Conservation (phyloP, 1,140 invertebrate genomes). For the Cheumatopsyche charites region DNA sequence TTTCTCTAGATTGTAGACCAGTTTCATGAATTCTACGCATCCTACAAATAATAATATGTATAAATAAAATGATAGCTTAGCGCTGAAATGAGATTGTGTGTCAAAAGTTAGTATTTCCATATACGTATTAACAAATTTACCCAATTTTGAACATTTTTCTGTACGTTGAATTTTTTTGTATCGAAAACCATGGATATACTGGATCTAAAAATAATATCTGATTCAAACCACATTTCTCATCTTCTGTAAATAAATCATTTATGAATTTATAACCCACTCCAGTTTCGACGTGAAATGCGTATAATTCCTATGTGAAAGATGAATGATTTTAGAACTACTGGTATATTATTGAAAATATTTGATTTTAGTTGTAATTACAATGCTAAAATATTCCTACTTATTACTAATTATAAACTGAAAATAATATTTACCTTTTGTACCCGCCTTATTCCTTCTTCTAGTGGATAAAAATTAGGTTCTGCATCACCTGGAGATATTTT, state of each 20-base stretch:
- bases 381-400: slow-evolving; percentile 1
- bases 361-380: neutral
- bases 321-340: slow-evolving; percentile 16
- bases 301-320: slow-evolving; percentile 57
- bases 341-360: neutral
- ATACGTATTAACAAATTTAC: too few relatives aligned
- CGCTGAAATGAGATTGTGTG: too few relatives aligned
- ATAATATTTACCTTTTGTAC: slow-evolving; percentile 58
- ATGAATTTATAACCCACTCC: slow-evolving; percentile 68
- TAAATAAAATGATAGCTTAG: neutral
- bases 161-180: slow-evolving; percentile 66
- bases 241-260: slow-evolving; percentile 67
- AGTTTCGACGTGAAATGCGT: slow-evolving; percentile 69
- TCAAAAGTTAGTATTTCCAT: too few relatives aligned
- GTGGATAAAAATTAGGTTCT: slow-evolving; percentile 59
- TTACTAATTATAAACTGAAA: slow-evolving; percentile 5
- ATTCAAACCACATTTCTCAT: slow-evolving; percentile 70
- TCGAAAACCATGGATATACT: slow-evolving; percentile 64
- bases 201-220: slow-evolving; percentile 68
- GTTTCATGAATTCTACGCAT: slow-evolving; percentile 65
- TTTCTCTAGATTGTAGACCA: slow-evolving; percentile 65
- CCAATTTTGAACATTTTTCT: slow-evolving; percentile 68
- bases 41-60: slow-evolving; percentile 51
- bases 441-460: slow-evolving; percentile 65
- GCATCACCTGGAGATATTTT: slow-evolving; percentile 64